Base-by-base conservation (phyloP, 2,113 vertebrate species). In the Lamprologus tigripictilis region DNA sequence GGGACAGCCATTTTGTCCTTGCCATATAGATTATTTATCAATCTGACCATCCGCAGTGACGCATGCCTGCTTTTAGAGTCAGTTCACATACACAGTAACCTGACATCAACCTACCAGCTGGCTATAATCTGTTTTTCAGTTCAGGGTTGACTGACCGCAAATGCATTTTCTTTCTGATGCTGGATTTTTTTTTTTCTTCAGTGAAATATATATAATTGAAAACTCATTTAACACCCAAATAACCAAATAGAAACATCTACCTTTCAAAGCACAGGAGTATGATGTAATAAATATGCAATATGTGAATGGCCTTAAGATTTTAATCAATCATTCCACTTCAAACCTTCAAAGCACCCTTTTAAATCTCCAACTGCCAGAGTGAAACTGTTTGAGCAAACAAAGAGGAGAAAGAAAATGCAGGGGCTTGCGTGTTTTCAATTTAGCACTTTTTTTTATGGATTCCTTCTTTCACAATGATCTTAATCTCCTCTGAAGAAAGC, bases 21-120 rank as follows among this genome's bases (percentile, higher is more conserved):
- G 92, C 91, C 76, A 87, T 94, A 93, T 95, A 87, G 95, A 95
- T 96, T 95, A 95, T 96, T 95, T 95, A 95, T 95, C 95, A 94
- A 94, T 94, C 92, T 90, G 94, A 92, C 92, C 90, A 88, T 93
- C 92, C 79, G 87, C 92, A 92, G 91, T 92, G 91, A 93, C 63
- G 82, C 92, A 89, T 84, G 89, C 80, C 90, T 94, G 92, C 90
- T 94, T 95, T 92, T 88, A 86, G 14, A 95, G 92, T 95, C 94
- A 85, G 85, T 94, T 91, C 94, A 96, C 94, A 94, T 92, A 94
- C 93, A 89, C 92, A 89, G 81, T 81, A 92, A 80, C 86, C 91
- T 90, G 93, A 90, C 92, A 90, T 93, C 93, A 94, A 92, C 92
- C 90, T 54, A 79, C 85, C 92, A 93, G 89, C 86, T 93, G 90